These are phyloP conservation scores for Ecdyonurus torrentis DNA, from an alignment of 2,888 invertebrate genomes.

Conservation along the genomic window DNA sequence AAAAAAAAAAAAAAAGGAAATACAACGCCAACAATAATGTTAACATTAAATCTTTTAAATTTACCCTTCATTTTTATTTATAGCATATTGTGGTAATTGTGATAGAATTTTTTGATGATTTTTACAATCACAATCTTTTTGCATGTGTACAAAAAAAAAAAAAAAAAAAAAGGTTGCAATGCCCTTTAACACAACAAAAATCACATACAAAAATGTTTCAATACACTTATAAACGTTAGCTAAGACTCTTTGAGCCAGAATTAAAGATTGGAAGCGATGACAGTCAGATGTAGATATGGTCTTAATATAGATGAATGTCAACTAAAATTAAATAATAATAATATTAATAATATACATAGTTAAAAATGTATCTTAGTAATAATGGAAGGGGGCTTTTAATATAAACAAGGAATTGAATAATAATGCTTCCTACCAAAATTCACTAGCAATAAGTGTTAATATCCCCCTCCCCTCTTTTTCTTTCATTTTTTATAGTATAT, in stretches of 20 bases:
- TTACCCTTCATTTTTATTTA: not conserved
- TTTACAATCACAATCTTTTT: slow-evolving; percentile 43
- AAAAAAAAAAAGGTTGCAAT: slow-evolving; percentile 6
- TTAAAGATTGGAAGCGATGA: slow-evolving; percentile 6
- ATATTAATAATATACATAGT: not conserved
- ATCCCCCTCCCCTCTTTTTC: slow-evolving; percentile 18
- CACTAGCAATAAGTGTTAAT: slow-evolving; percentile 32
- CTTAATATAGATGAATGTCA: too few species aligned
- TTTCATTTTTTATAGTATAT: not conserved
- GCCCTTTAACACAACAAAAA: slow-evolving; percentile 6
- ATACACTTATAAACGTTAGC: too few species aligned
- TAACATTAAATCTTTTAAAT: not conserved
- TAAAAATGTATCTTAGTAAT: not conserved
- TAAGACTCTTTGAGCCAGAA: slow-evolving; percentile 4
- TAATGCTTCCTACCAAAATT: slow-evolving; percentile 20
- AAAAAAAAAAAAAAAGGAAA: not conserved
- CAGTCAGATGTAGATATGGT: slow-evolving; percentile 4
- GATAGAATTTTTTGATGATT: slow-evolving; percentile 50
- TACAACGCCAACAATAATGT: not conserved
- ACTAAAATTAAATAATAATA: not conserved
- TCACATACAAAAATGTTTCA: too few species aligned
- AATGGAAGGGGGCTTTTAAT: not conserved
- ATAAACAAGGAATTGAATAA: too few species aligned
- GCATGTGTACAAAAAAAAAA: slow-evolving; percentile 28
- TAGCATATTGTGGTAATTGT: slow-evolving; percentile 29